Percentiles rank a stretch among this genome's conserved stretches.
These are phyloP conservation scores for Sebastes nivosus DNA, from an alignment of 2,797 vertebrate species.

Conservation along the genomic window DNA sequence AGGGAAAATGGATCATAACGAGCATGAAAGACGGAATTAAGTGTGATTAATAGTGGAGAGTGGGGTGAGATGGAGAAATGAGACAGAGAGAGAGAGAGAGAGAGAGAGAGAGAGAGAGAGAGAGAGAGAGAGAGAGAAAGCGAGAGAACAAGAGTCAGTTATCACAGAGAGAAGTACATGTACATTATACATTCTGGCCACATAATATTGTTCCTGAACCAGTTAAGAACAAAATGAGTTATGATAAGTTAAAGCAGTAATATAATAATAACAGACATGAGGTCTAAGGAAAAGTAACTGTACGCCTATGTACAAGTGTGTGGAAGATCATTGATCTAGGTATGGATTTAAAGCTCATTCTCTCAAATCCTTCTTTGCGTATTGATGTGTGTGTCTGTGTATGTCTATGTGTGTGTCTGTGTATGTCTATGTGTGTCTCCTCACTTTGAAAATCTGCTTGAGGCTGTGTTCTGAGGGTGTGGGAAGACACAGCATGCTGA, in stretches of 20 bases:
- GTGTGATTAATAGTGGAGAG: neutral
- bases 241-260: neutral
- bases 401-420: neutral
- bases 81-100: neutral
- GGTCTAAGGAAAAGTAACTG: neutral
- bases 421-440: neutral
- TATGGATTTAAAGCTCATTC: neutral
- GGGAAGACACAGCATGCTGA: constrained; percentile 89
- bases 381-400: neutral
- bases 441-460: constrained; percentile 90
- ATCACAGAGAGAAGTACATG: neutral
- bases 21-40: neutral
- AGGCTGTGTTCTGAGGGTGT: constrained; percentile 87
- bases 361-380: neutral
- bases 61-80: neutral
- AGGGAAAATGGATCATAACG: neutral
- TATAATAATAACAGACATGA: neutral
- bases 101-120: neutral
- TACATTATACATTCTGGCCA: neutral
- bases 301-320: neutral
- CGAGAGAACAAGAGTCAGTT: neutral
- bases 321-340: neutral
- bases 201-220: fast-evolving
- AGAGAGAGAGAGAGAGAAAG: neutral
- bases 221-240: neutral